phyloP scores from a whole-genome alignment of 2,888 invertebrate species.

The Scaptomyza parva region DNA sequence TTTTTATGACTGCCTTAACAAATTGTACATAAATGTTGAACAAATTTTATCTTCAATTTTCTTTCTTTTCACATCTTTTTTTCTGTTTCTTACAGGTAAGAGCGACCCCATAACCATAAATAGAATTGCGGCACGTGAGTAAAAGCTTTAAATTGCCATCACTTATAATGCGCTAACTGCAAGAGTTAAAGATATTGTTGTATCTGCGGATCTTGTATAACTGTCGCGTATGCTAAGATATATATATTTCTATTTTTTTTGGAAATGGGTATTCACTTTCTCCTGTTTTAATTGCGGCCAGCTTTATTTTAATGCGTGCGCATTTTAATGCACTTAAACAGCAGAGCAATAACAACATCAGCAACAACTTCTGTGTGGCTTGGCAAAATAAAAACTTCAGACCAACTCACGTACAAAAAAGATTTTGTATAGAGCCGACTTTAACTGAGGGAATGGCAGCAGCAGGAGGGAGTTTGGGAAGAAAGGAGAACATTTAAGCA shows the following conservation, averaged over 20 bases:
- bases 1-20: conserved; percentile 24
- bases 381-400: conserved; percentile 37
- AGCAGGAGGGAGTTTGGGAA: conserved; percentile 2
- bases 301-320: conserved; percentile 70
- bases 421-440: conserved; percentile 34
- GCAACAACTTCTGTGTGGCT: conserved; percentile 29
- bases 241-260: conserved; percentile 22
- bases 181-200: conserved; percentile 23
- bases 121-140: conserved; percentile 73
- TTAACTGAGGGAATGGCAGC: background rate
- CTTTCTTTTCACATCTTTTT: conserved; percentile 39
- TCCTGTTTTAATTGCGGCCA: conserved; percentile 73
- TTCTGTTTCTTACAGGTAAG: conserved; percentile 66
- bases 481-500: conserved; percentile 73
- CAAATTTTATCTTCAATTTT: conserved; percentile 59
- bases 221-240: conserved; percentile 40
- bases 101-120: conserved; percentile 57
- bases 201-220: conserved; percentile 8
- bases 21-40: conserved; percentile 59
- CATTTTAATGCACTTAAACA: conserved; percentile 70
- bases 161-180: conserved; percentile 20
- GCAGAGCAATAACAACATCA: conserved; percentile 18
- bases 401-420: conserved; percentile 63
- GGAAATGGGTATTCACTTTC: conserved; percentile 59
- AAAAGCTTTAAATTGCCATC: conserved; percentile 63